phyloP scores from a whole-genome alignment of 2,113 vertebrate species.

The Pungitius pungitius region DNA sequence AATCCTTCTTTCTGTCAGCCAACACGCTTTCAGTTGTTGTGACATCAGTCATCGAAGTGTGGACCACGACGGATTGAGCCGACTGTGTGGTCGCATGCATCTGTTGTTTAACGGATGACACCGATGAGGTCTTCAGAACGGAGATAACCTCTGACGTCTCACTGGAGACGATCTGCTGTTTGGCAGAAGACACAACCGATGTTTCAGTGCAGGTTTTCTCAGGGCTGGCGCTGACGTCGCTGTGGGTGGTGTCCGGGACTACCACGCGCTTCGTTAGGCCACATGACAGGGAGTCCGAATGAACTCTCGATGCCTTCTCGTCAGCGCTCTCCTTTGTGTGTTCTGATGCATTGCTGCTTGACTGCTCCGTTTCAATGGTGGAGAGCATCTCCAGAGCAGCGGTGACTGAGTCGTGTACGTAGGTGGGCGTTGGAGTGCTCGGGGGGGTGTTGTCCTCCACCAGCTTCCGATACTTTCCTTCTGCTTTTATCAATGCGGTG shows the following conservation, averaged over 20 bases:
- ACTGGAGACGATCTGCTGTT: conserved; percentile 71
- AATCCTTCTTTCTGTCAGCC: conserved; percentile 57
- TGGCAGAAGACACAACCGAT: conserved; percentile 50
- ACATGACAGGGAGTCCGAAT: conserved; percentile 55
- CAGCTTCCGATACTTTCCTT: conserved; percentile 86
- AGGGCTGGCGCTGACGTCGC: conserved; percentile 52
- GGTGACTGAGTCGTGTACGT: conserved; percentile 69
- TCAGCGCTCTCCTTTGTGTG: conserved; percentile 51
- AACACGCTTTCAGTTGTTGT: conserved; percentile 55
- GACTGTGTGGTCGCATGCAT: conserved; percentile 64
- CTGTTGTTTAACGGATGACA: conserved; percentile 71
- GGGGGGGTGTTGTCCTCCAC: conserved; percentile 79
- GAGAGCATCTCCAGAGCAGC: conserved; percentile 71
- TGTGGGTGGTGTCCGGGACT: conserved; percentile 48
- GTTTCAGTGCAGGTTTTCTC: conserved; percentile 62
- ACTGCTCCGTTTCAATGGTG: conserved; percentile 49
- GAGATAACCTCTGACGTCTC: conserved; percentile 66
- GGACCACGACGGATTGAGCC: conserved; percentile 44
- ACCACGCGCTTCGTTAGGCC: conserved; percentile 59
- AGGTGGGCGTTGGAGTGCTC: conserved; percentile 64
- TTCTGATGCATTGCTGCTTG: conserved; percentile 58
- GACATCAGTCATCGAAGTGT: conserved; percentile 40
- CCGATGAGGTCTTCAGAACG: conserved; percentile 71
- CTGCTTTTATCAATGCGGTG: conserved; percentile 90
- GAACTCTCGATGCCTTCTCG: conserved; percentile 44